Evolutionary conservation across 2,113 vertebrate species (phyloP), one percentile per base, ranked within the genome.

Genomic region (Nibea albiflora): DNA sequence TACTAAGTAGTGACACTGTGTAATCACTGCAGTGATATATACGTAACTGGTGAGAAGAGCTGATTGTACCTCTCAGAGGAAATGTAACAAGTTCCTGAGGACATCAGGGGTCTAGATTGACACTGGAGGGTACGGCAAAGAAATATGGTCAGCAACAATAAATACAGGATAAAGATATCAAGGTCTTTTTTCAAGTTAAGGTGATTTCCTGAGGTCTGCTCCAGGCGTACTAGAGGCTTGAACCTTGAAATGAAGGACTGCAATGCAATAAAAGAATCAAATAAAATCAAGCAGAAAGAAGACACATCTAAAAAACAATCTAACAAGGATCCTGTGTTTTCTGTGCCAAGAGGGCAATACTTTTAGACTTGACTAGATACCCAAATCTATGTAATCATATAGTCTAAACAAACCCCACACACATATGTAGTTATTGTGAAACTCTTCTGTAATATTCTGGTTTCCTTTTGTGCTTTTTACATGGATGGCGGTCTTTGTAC

Each of bases 151-250:
- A 52, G 24, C 35, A 42, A 64, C 42, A 31, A 54, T 65, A 86
- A 85, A 78, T 76, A 67, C 66, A 57, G 56, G 46, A 82, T 81
- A 79, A 84, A 68, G 50, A 64, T 84, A 69, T 65, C 24, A 22
- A 39, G 62, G 50, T 70, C 15, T 79, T 75, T 78, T 78, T 78
- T 50, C 53, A 63, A 46, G 24, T 62, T 52, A 71, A 78, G 28
- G 69, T 53, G 42, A 63, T 76, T 53, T 87, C 71, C 52, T 73
- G 70, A 75, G 61, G 62, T 70, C 71, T 77, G 76, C 84, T 90
- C 74, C 19, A 71, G 80, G 85, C 58, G 2, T 42, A 78, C 63
- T 83, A 20, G 46, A 86, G 73, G 84, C 63, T 81, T 62, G 61
- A 75, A 68, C 78, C 78, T 68, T 85, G 26, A 87, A 80, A 63